Percentiles rank a stretch among this genome's conserved stretches.
Evolutionary conservation across 1,140 invertebrate genomes (phyloP).

Genomic region (Drosophila mojavensis): DNA sequence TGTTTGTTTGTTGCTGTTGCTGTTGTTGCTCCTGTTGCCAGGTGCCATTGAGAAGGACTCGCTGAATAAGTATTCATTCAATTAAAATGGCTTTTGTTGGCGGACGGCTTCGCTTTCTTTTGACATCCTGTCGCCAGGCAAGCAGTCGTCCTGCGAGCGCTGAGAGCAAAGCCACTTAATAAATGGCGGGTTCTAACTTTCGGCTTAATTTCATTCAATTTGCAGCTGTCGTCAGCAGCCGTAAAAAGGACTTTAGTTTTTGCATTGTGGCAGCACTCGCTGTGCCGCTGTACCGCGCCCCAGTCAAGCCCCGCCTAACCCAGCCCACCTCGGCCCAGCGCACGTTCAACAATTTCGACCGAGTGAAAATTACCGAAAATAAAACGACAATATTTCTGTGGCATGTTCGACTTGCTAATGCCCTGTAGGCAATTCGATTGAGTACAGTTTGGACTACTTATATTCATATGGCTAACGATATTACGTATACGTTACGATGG

Average conservation of each 20-base stretch:
- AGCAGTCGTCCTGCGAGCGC: slow-evolving; percentile 2
- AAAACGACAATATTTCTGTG: not conserved
- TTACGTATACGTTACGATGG: too few species aligned
- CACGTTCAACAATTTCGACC: slow-evolving; percentile 25
- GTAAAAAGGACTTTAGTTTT: slow-evolving; percentile 77
- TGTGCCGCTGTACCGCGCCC: not conserved
- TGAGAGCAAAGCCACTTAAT: slow-evolving; percentile 63
- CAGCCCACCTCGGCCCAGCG: not conserved
- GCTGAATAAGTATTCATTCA: slow-evolving; percentile 53
- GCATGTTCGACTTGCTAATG: not conserved
- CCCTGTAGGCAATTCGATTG: not conserved
- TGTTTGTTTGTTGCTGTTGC: slow-evolving; percentile 16
- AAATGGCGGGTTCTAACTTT: slow-evolving; percentile 69
- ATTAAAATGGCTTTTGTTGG: slow-evolving; percentile 56
- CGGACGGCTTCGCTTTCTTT: slow-evolving; percentile 7
- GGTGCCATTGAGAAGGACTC: slow-evolving; percentile 35
- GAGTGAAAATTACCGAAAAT: slow-evolving; percentile 31
- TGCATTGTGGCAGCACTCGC: slow-evolving; percentile 59
- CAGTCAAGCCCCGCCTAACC: not conserved
- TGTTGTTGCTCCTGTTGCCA: slow-evolving; percentile 1
- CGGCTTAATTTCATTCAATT: slow-evolving; percentile 77
- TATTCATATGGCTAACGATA: too few species aligned
- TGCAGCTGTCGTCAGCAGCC: slow-evolving; percentile 78
- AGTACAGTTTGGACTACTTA: too few species aligned
- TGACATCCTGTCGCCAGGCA: slow-evolving; percentile 28